These are phyloP conservation scores for Petrocephalus zakoni DNA, from an alignment of 2,113 vertebrate species.

Conservation along the genomic window DNA sequence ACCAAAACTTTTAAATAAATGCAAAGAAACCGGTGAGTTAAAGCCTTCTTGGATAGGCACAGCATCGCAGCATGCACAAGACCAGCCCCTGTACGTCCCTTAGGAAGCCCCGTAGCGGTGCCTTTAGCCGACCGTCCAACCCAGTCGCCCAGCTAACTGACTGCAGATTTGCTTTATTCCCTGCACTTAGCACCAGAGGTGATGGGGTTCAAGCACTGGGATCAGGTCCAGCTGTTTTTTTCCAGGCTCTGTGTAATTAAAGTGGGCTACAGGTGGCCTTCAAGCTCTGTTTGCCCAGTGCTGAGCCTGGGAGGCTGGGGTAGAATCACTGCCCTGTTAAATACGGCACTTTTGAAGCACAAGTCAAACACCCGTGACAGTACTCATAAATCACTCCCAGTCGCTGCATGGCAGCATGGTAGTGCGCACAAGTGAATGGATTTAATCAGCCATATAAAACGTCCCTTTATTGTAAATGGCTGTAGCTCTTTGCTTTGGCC, in stretches of 20 bases:
- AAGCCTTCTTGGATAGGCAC: not conserved
- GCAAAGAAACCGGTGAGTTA: not conserved
- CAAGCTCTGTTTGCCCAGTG: conserved; percentile 14
- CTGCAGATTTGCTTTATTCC: not conserved
- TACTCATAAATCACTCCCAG: conserved; percentile 55
- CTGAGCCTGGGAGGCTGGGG: conserved; percentile 19
- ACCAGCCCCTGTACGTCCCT: not conserved
- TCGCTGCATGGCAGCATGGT: conserved; percentile 30
- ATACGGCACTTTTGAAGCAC: conserved; percentile 42
- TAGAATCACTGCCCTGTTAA: conserved; percentile 45
- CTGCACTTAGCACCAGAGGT: conserved; percentile 2
- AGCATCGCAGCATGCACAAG: not conserved
- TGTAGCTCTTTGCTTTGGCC: conserved; percentile 17
- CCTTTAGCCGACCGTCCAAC: conserved; percentile 14
- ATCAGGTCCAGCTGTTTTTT: not conserved
- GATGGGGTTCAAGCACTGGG: conserved; percentile 16
- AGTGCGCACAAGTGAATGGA: conserved; percentile 47
- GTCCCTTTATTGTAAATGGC: conserved; percentile 31
- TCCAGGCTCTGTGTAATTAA: conserved; percentile 25
- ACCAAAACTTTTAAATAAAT: not conserved
- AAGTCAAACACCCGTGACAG: conserved; percentile 54
- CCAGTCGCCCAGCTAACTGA: not conserved
- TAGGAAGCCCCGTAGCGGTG: not conserved
- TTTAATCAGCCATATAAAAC: conserved; percentile 51
- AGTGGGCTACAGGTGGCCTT: not conserved